Evolutionary conservation across 2,888 invertebrate species (phyloP).

Genomic region (Xanthostigma xanthostigma): DNA sequence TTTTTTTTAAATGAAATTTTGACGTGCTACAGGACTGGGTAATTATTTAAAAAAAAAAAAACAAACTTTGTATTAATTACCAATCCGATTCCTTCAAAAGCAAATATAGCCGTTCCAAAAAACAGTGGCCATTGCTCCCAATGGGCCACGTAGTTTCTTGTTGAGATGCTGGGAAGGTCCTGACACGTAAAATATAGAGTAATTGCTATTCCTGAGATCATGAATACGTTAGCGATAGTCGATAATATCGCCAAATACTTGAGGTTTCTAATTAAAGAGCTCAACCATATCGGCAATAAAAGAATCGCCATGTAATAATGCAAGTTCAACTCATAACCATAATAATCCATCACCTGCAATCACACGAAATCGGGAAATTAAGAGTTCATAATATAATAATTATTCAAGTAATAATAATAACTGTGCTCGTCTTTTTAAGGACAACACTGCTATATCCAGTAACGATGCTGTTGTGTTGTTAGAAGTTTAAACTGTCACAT

Average conservation of each 20-base stretch:
- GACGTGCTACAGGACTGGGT: too few relatives aligned
- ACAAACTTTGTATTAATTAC: conserved; percentile 33
- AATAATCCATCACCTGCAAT: conserved; percentile 50
- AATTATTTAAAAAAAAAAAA: neutral
- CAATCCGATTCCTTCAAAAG: conserved; percentile 91
- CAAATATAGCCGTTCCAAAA: conserved; percentile 91
- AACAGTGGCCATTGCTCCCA: conserved; percentile 60
- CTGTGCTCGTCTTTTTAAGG: too few relatives aligned
- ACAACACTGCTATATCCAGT: too few relatives aligned
- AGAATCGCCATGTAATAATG: conserved; percentile 60
- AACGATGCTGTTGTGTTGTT: too few relatives aligned
- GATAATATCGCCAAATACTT: conserved; percentile 67
- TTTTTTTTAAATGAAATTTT: too few relatives aligned
- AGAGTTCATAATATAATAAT: too few relatives aligned
- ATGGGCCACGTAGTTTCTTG: conserved; percentile 44
- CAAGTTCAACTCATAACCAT: conserved; percentile 43
- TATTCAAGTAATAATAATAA: too few relatives aligned
- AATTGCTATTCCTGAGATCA: conserved; percentile 57
- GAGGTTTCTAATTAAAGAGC: conserved; percentile 61
- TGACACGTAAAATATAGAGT: conserved; percentile 62
- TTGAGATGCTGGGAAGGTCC: conserved; percentile 48
- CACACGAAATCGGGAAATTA: conserved; percentile 3
- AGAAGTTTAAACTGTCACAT: too few relatives aligned
- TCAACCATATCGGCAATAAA: conserved; percentile 53
- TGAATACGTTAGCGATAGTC: conserved; percentile 60